Base-by-base conservation (phyloP, 2,797 vertebrate genomes). In the Premnoplex brunnescens region DNA sequence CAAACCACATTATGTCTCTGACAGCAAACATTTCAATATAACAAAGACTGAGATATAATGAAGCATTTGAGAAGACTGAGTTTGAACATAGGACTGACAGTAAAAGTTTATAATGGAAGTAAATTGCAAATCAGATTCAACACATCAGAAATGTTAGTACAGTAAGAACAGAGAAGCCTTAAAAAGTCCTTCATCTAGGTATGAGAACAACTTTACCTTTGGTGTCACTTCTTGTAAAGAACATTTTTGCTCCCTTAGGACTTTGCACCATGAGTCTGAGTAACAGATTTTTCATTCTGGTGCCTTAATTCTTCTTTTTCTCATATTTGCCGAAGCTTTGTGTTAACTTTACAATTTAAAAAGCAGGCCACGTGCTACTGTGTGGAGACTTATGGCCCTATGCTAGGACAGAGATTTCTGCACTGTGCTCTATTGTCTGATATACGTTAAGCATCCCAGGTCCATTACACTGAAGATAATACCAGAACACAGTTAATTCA, bases 1-100 rank as follows among this genome's bases (percentile, higher is more conserved):
- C 93, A 94, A 80, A 69, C 14, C 30, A 49, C 84, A 54, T 91
- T 91, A 91, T 27, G 24, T 34, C 44, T 64, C 71, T 94, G 76
- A 86, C 76, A 91, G 78, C 64, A 88, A 92, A 76, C 77, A 32
- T 89, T 95, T 93, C 89, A 88, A 23, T 93, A 62, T 66, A 91
- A 72, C 48, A 67, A 84, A 88, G 59, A 69, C 63, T 66, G 73
- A 94, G 67, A 88, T 44, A 60, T 91, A 94, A 92, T 58, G 81
- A 94, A 95, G 43, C 54, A 49, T 93, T 95, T 94, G 80, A 94
- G 46, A 79, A 93, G 85, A 62, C 39, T 27, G 75, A 88, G 39
- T 81, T 82, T 91, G 68, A 93, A 85, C 83, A 80, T 21, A 75
- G 37, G 9, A 23, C 27, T 92, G 69, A 89, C 74, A 76, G 49